Base-by-base conservation (phyloP, 1,140 invertebrate genomes). In the Tenebrio molitor region DNA sequence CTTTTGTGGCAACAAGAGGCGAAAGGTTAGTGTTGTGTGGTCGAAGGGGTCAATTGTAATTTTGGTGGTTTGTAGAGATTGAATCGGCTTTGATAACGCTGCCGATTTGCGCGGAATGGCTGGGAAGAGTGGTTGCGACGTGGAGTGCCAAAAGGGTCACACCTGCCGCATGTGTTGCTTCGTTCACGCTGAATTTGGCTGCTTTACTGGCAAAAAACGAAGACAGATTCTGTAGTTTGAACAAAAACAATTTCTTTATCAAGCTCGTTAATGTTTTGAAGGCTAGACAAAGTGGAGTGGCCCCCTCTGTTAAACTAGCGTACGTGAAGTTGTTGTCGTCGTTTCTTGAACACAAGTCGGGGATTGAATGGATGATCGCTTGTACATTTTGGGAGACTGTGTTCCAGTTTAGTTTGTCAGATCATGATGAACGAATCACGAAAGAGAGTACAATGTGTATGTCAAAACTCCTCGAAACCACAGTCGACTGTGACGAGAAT, bases 381-480 rank as follows among this genome's bases (percentile, higher is more conserved):
- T 84, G 82, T 69, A 83, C 86, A 76, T 73, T 79, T 3, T 91
- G 89, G 89, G 81, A 78, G 19, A 77, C 87, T 50, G 81, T 89
- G 3, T 79, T 90, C 1, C 83, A 85, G 42, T 87, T 86, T 63
- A 86, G 85, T 62, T 86, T 88, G 64, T 78, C 83, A 41, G 87
- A 88, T 81, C 86, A 89, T 25, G 90, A 89, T 4, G 77, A 90
- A 71, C 90, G 90, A 71, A 85, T 91, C 8, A 86, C 86, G 0
- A 83, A 86, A 14, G 87, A 88, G 71, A 86, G 87, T 84, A 87
- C 21, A 83, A 84, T n/a, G 21, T 86, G 90, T 72, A 77, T 91
- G 0, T 86, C 83, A 41, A 77, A 82, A 14, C 80, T 90, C 68
- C 72, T 90, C 2, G 42, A 73, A 10, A 73, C 70, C 46, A 42